Conservation (phyloP, 2,888 invertebrate species). For the Drepanosiphum platanoidis region DNA sequence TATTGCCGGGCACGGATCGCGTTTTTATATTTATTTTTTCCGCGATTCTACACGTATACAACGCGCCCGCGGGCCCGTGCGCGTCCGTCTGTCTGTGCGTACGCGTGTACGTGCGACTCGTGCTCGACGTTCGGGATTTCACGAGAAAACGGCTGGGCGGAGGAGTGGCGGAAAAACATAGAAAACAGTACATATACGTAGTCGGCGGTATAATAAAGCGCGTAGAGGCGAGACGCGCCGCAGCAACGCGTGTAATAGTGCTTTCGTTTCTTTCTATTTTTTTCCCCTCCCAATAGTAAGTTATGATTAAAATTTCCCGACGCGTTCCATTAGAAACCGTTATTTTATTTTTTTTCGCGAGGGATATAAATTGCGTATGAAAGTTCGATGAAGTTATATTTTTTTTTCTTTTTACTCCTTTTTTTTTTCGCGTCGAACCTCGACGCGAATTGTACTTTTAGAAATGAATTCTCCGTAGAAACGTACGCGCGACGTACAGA, state of each 20-base stretch:
- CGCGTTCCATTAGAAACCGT: constrained; percentile 9
- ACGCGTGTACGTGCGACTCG: neutral
- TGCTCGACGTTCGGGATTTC: neutral
- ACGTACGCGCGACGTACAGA: neutral
- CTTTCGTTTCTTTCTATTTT: neutral
- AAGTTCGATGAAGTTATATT: constrained; percentile 19
- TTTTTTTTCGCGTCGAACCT: neutral
- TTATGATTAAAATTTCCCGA: constrained; percentile 22
- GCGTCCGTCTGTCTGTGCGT: neutral
- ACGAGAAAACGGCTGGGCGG: neutral
- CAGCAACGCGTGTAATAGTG: neutral
- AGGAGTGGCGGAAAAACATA: neutral
- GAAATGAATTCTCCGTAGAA: neutral
- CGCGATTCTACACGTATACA: neutral
- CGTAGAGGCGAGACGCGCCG: neutral
- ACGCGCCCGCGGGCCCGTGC: too few relatives aligned
- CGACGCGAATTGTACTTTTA: neutral
- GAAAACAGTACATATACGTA: neutral
- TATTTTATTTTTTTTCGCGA: neutral
- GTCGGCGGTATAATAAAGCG: too few relatives aligned
- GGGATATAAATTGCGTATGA: neutral
- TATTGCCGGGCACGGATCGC: neutral
- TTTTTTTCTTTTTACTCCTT: too few relatives aligned
- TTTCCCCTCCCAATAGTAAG: neutral
- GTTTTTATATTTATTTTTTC: neutral